These are phyloP conservation scores for Drosophila differens DNA, from an alignment of 2,888 invertebrate genomes.

Conservation along the genomic window DNA sequence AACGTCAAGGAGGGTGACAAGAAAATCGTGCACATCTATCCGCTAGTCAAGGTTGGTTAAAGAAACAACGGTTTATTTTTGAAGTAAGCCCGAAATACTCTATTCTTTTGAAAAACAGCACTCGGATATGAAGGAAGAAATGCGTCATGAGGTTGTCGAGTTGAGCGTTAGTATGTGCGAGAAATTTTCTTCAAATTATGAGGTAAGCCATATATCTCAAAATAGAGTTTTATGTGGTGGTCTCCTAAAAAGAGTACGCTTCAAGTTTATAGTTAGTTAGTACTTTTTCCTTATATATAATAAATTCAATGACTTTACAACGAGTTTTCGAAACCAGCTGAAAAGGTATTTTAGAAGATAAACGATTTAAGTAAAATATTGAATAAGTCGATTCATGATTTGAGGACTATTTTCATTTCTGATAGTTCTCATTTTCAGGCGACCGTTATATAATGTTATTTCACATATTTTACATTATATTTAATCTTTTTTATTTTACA, in stretches of 20 bases:
- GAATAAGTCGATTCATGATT: background rate
- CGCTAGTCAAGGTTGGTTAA: conserved; percentile 90
- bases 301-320: background rate
- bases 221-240: background rate
- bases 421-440: background rate
- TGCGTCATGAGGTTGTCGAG: conserved; percentile 95
- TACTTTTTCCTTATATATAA: no score
- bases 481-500: conserved; percentile 81
- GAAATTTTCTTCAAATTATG: conserved; percentile 94
- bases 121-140: conserved; percentile 97
- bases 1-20: conserved; percentile 86
- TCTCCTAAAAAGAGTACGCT: background rate
- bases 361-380: background rate
- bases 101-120: conserved; percentile 86
- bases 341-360: background rate
- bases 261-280: no score
- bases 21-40: conserved; percentile 92
- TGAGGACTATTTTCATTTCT: background rate
- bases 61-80: background rate
- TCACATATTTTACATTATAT: background rate
- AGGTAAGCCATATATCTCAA: conserved; percentile 86
- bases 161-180: conserved; percentile 97
- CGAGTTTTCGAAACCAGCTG: background rate
- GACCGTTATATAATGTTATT: background rate
- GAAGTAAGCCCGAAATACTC: background rate